phyloP scores from a whole-genome alignment of 2,113 vertebrate species.

The Chiloscyllium plagiosum region DNA sequence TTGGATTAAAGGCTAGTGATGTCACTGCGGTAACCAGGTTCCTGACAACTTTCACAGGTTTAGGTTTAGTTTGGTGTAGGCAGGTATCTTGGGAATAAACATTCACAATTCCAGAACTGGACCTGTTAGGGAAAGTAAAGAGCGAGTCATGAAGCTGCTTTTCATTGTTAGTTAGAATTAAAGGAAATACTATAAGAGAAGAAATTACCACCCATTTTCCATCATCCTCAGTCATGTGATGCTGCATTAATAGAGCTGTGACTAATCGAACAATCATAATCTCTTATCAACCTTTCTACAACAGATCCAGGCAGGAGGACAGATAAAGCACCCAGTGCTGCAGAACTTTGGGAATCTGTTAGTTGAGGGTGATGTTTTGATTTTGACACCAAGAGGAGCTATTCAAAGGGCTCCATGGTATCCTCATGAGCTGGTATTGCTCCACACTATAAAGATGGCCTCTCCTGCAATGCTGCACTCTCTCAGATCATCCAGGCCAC shows the following conservation, averaged over 20 bases:
- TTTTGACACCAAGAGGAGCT: neutral
- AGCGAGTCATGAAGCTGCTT: neutral
- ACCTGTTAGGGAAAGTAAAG: conserved; percentile 47
- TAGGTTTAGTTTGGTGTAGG: conserved; percentile 64
- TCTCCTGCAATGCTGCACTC: neutral
- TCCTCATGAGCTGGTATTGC: neutral
- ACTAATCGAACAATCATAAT: neutral
- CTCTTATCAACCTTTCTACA: neutral
- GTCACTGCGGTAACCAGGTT: conserved; percentile 80
- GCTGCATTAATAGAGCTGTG: neutral
- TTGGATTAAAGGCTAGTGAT: conserved; percentile 73
- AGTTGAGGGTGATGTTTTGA: neutral
- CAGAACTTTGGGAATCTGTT: neutral
- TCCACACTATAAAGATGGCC: neutral
- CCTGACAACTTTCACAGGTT: conserved; percentile 80
- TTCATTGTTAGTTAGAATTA: neutral
- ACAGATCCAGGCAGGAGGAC: neutral
- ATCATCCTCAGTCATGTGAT: too few species aligned
- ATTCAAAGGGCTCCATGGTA: neutral
- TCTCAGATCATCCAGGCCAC: neutral
- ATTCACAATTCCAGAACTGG: conserved; percentile 86
- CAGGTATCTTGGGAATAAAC: conserved; percentile 78
- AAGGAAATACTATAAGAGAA: neutral
- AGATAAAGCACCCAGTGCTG: neutral
- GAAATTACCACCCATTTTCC: too few species aligned